Evolutionary conservation across 2,888 invertebrate species (phyloP).

Genomic region (Pyrrhosoma nymphula): DNA sequence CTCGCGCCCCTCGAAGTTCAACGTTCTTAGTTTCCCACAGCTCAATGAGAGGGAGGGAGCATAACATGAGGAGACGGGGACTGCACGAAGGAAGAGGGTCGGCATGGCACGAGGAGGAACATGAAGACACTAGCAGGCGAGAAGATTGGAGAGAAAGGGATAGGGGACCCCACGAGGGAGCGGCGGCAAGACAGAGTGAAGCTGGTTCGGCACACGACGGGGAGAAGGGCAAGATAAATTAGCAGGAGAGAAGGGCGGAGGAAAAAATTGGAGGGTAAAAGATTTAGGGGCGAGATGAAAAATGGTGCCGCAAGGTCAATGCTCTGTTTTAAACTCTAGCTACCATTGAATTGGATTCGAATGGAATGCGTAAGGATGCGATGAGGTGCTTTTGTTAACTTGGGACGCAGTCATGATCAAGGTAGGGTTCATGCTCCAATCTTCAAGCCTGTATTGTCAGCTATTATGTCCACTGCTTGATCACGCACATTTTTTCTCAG

Average conservation of each 20-base stretch:
- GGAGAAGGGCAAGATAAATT: neutral
- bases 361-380: neutral
- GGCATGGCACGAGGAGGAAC: neutral
- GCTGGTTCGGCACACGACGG: neutral
- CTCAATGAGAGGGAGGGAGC: too few relatives aligned
- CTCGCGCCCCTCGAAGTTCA: too few relatives aligned
- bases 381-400: too few relatives aligned
- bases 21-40: too few relatives aligned
- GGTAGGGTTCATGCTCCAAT: too few relatives aligned
- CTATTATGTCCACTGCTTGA: too few relatives aligned
- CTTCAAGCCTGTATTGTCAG: too few relatives aligned
- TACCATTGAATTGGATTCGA: neutral
- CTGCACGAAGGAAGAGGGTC: too few relatives aligned
- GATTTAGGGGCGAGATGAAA: neutral
- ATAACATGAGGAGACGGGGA: too few relatives aligned
- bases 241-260: neutral
- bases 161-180: neutral
- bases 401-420: too few relatives aligned
- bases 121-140: neutral
- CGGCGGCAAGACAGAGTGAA: neutral
- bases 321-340: too few relatives aligned
- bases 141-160: conserved; percentile 20
- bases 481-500: too few relatives aligned
- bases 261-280: neutral
- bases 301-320: neutral